Base-by-base conservation (phyloP, 2,797 vertebrate species). In the Spatula versicolor region DNA sequence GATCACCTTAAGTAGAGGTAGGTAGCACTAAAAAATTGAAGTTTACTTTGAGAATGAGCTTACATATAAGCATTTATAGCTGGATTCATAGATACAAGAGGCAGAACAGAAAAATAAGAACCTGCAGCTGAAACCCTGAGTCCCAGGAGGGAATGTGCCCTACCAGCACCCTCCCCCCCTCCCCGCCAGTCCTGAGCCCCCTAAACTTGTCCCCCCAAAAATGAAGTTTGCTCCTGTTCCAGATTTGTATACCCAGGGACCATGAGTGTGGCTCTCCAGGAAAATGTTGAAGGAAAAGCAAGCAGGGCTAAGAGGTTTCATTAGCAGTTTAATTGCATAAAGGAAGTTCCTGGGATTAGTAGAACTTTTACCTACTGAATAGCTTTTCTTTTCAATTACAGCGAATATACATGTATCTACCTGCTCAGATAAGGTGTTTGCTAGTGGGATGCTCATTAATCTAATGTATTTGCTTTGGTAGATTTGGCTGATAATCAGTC, bases 381-480 rank as follows among this genome's bases (percentile, higher is more conserved):
- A 74, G 35, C 58, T 89, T 87, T 84, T 79, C 63, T 84, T 82
- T 87, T 93, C 85, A 90, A 78, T 93, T 72, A 85, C 4, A 1
- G 37, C n/a, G 54, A 50, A 88, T 89, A 80, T 54, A 45, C 43
- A 45, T 45, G 43, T 45, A 63, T 26, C 72, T 87, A 80, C 91
- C 92, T 83, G 56, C 45, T 87, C 54, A 64, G 75, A 58, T 89
- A 68, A 93, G 82, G 82, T 48, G 11, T 11, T 11, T 9, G 11
- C 72, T 58, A 56, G 43, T 41, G 82, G 76, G 91, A 80, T 83
- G 82, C 45, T 95, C 89, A 88, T 94, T 96, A 93, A 93, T 87
- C 75, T 83, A 45, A 85, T 74, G 30, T 67, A 60, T 96, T 74
- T 60, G 56, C 82, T 92, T 83, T 80, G 72, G 77, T 74, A 28